Evolutionary conservation across 2,888 invertebrate genomes (phyloP).

Genomic region (Agonopterix subpropinquella): DNA sequence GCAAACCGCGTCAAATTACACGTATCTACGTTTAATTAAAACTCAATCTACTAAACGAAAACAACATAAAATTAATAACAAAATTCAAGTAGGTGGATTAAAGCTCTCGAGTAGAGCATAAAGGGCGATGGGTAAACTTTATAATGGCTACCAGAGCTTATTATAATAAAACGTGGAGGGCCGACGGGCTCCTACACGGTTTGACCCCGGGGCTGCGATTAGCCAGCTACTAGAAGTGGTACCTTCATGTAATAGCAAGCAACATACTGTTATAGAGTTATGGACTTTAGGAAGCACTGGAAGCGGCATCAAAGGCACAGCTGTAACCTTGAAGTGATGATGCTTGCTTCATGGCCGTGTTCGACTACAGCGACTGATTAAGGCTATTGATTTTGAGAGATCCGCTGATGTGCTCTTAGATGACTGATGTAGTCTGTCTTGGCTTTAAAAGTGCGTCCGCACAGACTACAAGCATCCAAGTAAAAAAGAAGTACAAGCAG

Average conservation of each 20-base stretch:
- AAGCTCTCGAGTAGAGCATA: constrained; percentile 16
- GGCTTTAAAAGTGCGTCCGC: too few species aligned
- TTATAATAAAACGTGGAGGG: constrained; percentile 70
- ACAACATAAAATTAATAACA: not conserved
- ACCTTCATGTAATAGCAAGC: constrained; percentile 41
- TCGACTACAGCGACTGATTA: too few species aligned
- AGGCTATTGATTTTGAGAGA: too few species aligned
- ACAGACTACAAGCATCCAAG: too few species aligned
- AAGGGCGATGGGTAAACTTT: constrained; percentile 56
- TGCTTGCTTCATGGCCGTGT: too few species aligned
- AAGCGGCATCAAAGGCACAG: constrained; percentile 5
- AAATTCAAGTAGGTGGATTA: not conserved
- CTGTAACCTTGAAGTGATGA: too few species aligned
- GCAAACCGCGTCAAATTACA: too few species aligned
- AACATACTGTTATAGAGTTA: constrained; percentile 25
- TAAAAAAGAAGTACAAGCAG: too few species aligned
- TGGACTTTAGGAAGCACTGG: constrained; percentile 19
- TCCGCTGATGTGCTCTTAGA: too few species aligned
- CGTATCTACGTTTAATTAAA: too few species aligned
- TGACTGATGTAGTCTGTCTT: too few species aligned
- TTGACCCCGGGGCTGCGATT: constrained; percentile 68
- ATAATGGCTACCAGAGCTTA: constrained; percentile 57
- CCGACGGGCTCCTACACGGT: constrained; percentile 57
- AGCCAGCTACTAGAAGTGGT: constrained; percentile 52
- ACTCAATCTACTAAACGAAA: not conserved